Evolutionary conservation across 2,797 vertebrate genomes (phyloP).

Genomic region (Cryptoblepharus egeriae): DNA sequence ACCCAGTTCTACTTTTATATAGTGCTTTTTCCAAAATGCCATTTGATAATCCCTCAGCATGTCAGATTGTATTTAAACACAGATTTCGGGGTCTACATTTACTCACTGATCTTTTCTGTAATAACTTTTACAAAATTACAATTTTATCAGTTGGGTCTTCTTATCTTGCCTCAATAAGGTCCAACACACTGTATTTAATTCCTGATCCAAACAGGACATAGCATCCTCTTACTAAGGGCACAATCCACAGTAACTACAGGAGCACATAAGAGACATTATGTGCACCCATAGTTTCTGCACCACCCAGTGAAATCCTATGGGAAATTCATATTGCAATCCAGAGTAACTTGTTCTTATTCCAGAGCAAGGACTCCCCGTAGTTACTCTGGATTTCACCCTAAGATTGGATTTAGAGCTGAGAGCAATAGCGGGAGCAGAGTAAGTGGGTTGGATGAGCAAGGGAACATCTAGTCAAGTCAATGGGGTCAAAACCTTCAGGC

Average conservation of each 20-base stretch:
- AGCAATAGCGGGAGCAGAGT: too few species aligned
- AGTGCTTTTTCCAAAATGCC: slow-evolving; percentile 40
- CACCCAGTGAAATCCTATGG: too few species aligned
- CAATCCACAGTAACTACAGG: too few species aligned
- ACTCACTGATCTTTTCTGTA: slow-evolving; percentile 31
- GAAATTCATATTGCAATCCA: too few species aligned
- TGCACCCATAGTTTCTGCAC: too few species aligned
- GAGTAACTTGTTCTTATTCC: too few species aligned
- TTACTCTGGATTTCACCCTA: too few species aligned
- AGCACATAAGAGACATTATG: too few species aligned
- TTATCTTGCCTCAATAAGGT: slow-evolving; percentile 28
- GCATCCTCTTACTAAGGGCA: too few species aligned
- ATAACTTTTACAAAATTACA: slow-evolving; percentile 43
- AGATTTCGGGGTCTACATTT: slow-evolving; percentile 42
- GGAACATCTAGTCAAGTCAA: too few species aligned
- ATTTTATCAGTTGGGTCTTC: slow-evolving; percentile 28
- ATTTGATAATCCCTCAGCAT: slow-evolving; percentile 39
- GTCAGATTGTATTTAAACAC: slow-evolving; percentile 37
- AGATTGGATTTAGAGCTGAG: background rate
- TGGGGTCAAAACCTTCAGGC: too few species aligned
- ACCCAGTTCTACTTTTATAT: slow-evolving; percentile 62
- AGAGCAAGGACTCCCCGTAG: too few species aligned
- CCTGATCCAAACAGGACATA: background rate
- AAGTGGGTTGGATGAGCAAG: background rate
- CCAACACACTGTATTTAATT: slow-evolving; percentile 28